Base-by-base conservation (phyloP, 2,113 vertebrate genomes). In the Catharus bicknelli region DNA sequence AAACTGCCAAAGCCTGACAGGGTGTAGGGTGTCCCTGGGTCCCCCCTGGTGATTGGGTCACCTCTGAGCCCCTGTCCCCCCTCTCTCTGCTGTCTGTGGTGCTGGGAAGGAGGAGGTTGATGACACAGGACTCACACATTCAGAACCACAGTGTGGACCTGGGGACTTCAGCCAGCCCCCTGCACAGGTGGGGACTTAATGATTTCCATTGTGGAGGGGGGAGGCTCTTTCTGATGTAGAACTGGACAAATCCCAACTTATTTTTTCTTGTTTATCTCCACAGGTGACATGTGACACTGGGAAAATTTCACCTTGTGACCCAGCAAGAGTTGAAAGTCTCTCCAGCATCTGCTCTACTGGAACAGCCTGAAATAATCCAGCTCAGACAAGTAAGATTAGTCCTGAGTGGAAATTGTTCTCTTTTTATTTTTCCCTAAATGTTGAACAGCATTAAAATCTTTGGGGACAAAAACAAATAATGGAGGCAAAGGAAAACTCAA, bases 11-110 rank as follows among this genome's bases (percentile, higher is more conserved):
- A n/a, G 21, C 21, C 47, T 36, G 50, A 7, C 32, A 51, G 38
- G 62, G 16, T 63, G 11, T 11, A 72, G 15, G 6, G 32, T 3
- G 19, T 20, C 45, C 21, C 7, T n/a, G 42, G 9, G 42, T 15
- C 34, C 58, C 59, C 61, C 48, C 7, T 7, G 17, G 63, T 0
- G 0, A 38, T 1, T 16, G 25, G n/a, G 36, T 10, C 59, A 51
- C 36, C 22, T 8, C 5, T 30, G 51, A 47, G 54, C 23, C 25
- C 53, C 30, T 32, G 43, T 48, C 5, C 30, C 25, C 40, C 36
- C 11, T 7, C 13, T 40, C 78, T 21, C 67, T 90, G 57, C 34
- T 85, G 53, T 19, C 34, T n/a, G 16, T 2, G 0, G 25, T 36
- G 69, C 54, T 87, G 43, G 19, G 29, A 53, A 54, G 43, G 34